Base-by-base conservation (phyloP, 2,113 vertebrate genomes). In the Parus major region DNA sequence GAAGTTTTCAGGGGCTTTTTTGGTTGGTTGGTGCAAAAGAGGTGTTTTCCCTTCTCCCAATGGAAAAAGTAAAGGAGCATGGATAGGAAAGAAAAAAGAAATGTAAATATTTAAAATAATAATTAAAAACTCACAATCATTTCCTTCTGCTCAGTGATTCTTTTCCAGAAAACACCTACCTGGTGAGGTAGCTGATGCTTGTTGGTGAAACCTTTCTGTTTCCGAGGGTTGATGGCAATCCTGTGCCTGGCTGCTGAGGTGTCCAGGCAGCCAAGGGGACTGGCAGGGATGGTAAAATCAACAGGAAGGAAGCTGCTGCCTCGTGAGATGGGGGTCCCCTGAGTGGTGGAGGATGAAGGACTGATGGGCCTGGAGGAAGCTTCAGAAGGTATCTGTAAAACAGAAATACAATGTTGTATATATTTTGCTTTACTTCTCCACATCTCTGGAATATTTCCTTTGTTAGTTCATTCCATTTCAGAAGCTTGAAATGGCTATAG, bases 201-300 rank as follows among this genome's bases (percentile, higher is more conserved):
- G 90, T 42, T 98, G 93, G 96, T 95, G 75, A 97, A 97, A 78
- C 97, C 98, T 84, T 97, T 99, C 81, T 98, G 97, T 47, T 98
- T 98, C 23, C 90, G 64, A 27, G 97, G 97, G 52, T 97, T 98
- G 88, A 99, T 96, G n/a, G 98, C 97, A 83, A 99, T 98, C 90
- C 98, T 98, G 97, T 99, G 98, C 93, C 94, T 98, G 94, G 99
- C 98, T 63, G 98, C 98, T 12, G 99, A 98, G 94, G 98, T 98
- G 91, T 99, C 98, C 97, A 99, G 97, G 82, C 98, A 99, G 90
- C 93, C 93, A 0, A 98, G 82, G 10, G 97, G 97, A 78, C 95
- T 98, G 81, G 98, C 98, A 20, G 98, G 98, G 47, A 88, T 92
- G 57, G 96, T 98, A 94, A 99, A 99, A 93, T 98, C 98, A 82